These are phyloP conservation scores for Plectropomus leopardus DNA, from an alignment of 2,113 vertebrate genomes.

Conservation along the genomic window DNA sequence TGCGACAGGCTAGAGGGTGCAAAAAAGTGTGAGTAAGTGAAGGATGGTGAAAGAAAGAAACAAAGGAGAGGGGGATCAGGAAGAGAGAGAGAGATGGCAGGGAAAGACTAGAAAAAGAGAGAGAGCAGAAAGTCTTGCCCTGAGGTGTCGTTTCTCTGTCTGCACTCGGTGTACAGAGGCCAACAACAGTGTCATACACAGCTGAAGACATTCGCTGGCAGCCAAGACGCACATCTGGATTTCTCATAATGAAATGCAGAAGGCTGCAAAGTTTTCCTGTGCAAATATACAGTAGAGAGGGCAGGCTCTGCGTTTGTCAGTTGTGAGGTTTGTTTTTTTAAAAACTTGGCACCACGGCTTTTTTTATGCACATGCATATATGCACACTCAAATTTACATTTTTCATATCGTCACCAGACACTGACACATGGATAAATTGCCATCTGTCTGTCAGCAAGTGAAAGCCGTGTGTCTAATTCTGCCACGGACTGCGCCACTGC, in stretches of 20 bases:
- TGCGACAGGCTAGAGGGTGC: conserved; percentile 29
- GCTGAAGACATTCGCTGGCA: conserved; percentile 77
- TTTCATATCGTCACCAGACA: conserved; percentile 12
- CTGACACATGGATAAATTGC: conserved; percentile 20
- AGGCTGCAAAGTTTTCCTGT: conserved; percentile 67
- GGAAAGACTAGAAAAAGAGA: conserved; percentile 6
- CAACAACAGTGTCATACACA: conserved; percentile 80
- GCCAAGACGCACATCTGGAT: conserved; percentile 82
- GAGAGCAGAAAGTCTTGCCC: conserved; percentile 62
- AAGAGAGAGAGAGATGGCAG: conserved; percentile 20
- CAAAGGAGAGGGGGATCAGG: conserved; percentile 61
- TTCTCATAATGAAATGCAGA: conserved; percentile 78
- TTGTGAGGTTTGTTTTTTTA: conserved; percentile 31
- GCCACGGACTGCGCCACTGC: conserved; percentile 23
- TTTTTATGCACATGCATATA: not conserved
- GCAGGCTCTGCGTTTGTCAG: conserved; percentile 31
- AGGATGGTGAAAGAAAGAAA: conserved; percentile 46
- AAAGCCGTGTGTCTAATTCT: conserved; percentile 41
- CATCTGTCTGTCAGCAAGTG: conserved; percentile 42
- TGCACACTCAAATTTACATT: conserved; percentile 1
- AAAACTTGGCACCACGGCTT: conserved; percentile 1
- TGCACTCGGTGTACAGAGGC: conserved; percentile 58
- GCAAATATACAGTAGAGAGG: conserved; percentile 59
- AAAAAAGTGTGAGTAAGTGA: conserved; percentile 49
- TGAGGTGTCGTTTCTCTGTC: conserved; percentile 72